These are phyloP conservation scores for Gadopsis marmoratus DNA, from an alignment of 2,797 vertebrate genomes.

Conservation along the genomic window DNA sequence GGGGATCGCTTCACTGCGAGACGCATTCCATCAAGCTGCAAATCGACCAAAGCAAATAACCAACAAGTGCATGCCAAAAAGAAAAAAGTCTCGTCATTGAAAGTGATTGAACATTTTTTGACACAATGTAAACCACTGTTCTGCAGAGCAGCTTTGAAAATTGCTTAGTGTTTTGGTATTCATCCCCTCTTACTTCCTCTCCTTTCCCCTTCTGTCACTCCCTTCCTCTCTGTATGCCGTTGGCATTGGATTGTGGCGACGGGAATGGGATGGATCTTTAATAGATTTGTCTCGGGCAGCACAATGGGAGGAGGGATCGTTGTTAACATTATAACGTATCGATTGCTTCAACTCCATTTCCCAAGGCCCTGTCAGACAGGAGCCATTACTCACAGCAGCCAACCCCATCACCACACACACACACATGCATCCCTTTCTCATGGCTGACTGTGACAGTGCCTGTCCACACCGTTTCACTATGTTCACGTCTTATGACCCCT, in stretches of 20 bases:
- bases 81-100: constrained; percentile 16
- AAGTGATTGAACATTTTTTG: constrained; percentile 47
- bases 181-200: constrained; percentile 22
- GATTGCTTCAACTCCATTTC: constrained; percentile 81
- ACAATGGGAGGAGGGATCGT: constrained; percentile 80
- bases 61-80: constrained; percentile 37
- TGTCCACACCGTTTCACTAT: constrained; percentile 56
- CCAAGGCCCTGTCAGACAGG: constrained; percentile 79
- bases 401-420: constrained; percentile 41
- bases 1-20: constrained; percentile 57
- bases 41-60: constrained; percentile 64
- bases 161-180: constrained; percentile 59
- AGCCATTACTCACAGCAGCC: constrained; percentile 82
- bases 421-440: constrained; percentile 23
- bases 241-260: constrained; percentile 67
- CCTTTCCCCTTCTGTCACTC: constrained; percentile 30
- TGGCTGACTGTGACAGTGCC: constrained; percentile 60
- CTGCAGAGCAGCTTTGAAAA: constrained; percentile 39
- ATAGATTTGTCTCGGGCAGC: constrained; percentile 80
- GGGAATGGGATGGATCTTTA: constrained; percentile 76
- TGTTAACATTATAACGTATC: constrained; percentile 87
- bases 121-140: constrained; percentile 48
- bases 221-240: constrained; percentile 50
- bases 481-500: constrained; percentile 58
- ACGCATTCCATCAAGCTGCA: constrained; percentile 59